These are phyloP conservation scores for Nemurella pictetii DNA, from an alignment of 2,888 invertebrate genomes.

Conservation along the genomic window DNA sequence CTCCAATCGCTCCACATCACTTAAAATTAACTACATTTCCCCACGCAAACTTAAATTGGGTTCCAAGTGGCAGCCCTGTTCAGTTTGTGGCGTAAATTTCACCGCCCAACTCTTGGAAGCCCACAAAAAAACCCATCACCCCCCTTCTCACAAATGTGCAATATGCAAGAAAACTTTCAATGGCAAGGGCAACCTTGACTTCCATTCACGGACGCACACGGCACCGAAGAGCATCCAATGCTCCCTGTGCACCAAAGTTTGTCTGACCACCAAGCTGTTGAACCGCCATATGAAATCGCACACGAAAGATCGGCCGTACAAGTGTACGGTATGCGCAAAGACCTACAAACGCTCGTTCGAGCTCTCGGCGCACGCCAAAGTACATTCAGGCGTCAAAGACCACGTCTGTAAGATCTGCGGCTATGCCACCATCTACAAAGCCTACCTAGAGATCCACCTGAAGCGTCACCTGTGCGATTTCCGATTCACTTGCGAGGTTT, in stretches of 20 bases:
- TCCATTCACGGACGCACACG: slow-evolving; percentile 52
- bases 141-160: slow-evolving; percentile 47
- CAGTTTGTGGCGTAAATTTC: not conserved
- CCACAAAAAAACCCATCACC: not conserved
- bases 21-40: not conserved
- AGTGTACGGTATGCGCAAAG: slow-evolving; percentile 34
- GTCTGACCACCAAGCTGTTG: slow-evolving; percentile 24
- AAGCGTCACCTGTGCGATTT: slow-evolving; percentile 55
- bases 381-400: slow-evolving; percentile 65
- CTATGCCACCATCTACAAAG: slow-evolving; percentile 32
- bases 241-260: slow-evolving; percentile 42
- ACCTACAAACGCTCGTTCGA: slow-evolving; percentile 44
- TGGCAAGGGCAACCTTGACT: slow-evolving; percentile 55
- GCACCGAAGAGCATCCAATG: slow-evolving; percentile 27
- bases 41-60: not conserved
- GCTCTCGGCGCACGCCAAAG: slow-evolving; percentile 63
- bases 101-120: not conserved
- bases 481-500: slow-evolving; percentile 45
- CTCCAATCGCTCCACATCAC: not conserved
- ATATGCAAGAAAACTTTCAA: slow-evolving; percentile 58
- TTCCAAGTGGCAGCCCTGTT: not conserved
- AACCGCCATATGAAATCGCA: slow-evolving; percentile 33
- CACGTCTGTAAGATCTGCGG: slow-evolving; percentile 57
- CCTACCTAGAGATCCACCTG: slow-evolving; percentile 49
- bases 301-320: slow-evolving; percentile 27